phyloP scores from a whole-genome alignment of 2,797 vertebrate species.

The Mus caroli region DNA sequence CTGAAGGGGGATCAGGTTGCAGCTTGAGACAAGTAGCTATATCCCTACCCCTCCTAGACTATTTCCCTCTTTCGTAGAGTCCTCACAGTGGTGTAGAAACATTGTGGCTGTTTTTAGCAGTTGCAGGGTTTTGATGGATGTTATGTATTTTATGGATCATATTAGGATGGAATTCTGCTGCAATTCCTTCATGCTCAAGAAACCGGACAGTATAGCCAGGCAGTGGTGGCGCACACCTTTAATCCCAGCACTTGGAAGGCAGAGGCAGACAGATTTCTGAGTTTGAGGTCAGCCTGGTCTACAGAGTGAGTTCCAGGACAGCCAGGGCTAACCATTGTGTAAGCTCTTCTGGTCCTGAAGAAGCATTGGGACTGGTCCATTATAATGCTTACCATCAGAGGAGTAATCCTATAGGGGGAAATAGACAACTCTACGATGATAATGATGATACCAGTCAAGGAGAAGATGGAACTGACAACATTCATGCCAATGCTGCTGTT shows the following conservation, averaged over 20 bases:
- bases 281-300: no score
- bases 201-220: background rate
- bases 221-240: no score
- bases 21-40: background rate
- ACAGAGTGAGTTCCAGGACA: no score
- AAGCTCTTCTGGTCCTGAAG: background rate
- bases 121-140: background rate
- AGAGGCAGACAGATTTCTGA: no score
- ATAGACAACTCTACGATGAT: conserved; percentile 75
- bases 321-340: no score
- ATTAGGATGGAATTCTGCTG: background rate
- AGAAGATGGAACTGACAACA: conserved; percentile 81
- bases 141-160: background rate
- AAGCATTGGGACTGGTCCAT: background rate
- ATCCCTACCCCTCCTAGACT: background rate
- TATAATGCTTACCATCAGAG: background rate
- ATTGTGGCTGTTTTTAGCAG: background rate
- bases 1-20: background rate
- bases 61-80: background rate
- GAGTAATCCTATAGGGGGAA: accelerated
- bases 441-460: conserved; percentile 72
- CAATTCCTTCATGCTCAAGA: background rate
- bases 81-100: background rate
- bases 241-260: no score
- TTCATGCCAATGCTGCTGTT: conserved; percentile 83